Percentiles rank a stretch among this genome's conserved stretches.
Conservation (phyloP, 2,888 invertebrate species). For the Diarsia mendica region DNA sequence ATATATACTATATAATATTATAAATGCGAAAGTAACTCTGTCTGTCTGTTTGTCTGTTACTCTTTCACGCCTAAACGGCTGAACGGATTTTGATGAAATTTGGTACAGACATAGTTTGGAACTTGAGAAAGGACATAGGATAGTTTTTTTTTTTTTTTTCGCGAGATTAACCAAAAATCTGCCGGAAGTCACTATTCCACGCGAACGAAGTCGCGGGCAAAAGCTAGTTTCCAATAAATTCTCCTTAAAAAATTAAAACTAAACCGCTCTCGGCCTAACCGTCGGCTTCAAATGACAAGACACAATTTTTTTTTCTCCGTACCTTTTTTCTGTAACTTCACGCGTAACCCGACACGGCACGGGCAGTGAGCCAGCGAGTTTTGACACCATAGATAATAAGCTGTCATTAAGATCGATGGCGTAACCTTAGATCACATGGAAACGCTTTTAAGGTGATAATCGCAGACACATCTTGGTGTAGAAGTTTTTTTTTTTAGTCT, state of each 20-base stretch:
- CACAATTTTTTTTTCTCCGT: slow-evolving; percentile 7
- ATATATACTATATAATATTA: too few species aligned
- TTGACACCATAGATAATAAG: slow-evolving; percentile 44
- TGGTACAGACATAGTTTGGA: too few species aligned
- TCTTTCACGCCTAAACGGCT: too few species aligned
- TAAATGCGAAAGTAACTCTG: too few species aligned
- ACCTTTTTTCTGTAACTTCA: slow-evolving; percentile 5
- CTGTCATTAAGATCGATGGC: slow-evolving; percentile 58
- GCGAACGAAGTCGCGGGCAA: too few species aligned
- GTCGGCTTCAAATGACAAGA: slow-evolving; percentile 5
- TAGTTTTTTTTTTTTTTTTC: too few species aligned
- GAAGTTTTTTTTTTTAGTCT: neutral
- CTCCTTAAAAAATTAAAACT: neutral
- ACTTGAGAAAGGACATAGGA: too few species aligned
- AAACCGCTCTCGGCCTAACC: neutral
- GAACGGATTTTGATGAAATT: too few species aligned
- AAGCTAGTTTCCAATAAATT: too few species aligned
- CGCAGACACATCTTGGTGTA: neutral
- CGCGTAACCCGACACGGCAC: slow-evolving; percentile 22
- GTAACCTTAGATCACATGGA: slow-evolving; percentile 44
- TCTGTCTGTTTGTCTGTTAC: too few species aligned
- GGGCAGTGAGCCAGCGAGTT: slow-evolving; percentile 32
- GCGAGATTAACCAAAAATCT: too few species aligned
- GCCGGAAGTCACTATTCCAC: too few species aligned
- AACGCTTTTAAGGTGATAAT: slow-evolving; percentile 45